A percentile compares a stretch with the other conserved stretches of the same genome.
Conservation (phyloP, 2,113 vertebrate species). For the Willisornis vidua region DNA sequence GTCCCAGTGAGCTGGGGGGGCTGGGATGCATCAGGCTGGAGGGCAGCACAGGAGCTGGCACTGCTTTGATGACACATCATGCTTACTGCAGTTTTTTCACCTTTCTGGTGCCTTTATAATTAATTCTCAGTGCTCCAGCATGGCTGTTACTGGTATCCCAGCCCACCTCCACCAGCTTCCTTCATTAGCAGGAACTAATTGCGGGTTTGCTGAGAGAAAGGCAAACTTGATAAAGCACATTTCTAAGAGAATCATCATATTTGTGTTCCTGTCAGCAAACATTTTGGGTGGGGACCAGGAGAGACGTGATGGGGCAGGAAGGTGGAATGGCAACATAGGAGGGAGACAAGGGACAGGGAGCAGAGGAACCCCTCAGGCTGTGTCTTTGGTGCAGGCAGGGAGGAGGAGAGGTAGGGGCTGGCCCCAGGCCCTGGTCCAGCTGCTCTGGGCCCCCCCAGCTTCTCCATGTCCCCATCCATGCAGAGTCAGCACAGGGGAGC, state of each 20-base stretch:
- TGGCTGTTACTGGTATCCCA: not conserved
- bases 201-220: not conserved
- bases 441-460: not conserved
- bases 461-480: fast-evolving
- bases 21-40: not conserved
- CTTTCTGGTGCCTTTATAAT: not conserved
- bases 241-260: not conserved
- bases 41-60: not conserved
- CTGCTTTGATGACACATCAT: not conserved
- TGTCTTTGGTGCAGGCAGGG: no score
- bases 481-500: not conserved
- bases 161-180: slow-evolving; percentile 1
- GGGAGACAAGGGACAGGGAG: not conserved
- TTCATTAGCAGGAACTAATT: slow-evolving; percentile 18
- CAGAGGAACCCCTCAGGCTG: not conserved
- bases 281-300: not conserved
- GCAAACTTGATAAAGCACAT: not conserved
- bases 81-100: not conserved
- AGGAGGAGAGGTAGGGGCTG: not conserved
- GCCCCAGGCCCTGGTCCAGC: not conserved
- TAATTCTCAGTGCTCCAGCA: not conserved
- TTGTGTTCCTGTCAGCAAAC: not conserved
- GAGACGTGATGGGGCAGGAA: not conserved
- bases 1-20: fast-evolving
- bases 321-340: fast-evolving